Base-by-base conservation (phyloP, 1,140 invertebrate genomes). In the Octopus sinensis region DNA sequence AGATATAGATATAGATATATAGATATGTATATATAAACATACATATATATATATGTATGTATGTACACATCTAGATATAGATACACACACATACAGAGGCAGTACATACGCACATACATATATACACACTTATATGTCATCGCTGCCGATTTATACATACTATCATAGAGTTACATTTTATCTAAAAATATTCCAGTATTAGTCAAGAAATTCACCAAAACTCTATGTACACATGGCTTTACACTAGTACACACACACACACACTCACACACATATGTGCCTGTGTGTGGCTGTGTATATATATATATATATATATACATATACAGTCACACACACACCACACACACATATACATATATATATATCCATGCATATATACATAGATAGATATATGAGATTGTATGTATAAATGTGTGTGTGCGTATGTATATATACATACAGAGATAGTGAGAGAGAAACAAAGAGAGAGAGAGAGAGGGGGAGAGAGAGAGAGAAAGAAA, bases 401-500 rank as follows among this genome's bases (percentile, higher is more conserved):
- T 62, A 62, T 62, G 56, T 62, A 62, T 9, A 10, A 1, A 1
- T 62, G 56, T 62, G 56, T 62, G 56, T 62, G 56, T 62, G 56
- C 17, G 56, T 62, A 43, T 43, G 30, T 43, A 43, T 43, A 43
- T 43, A 43, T 43, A 43, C 30, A 43, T 43, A 43, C 30, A 43
- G 30, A 43, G 2, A 43, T 43, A 43, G 56, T 62, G 56, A n/a
- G n/a, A 77, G 52, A 77, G 56, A 80, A 17, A 68, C n/a, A 71
- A 23, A 80, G 10, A 80, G 56, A 75, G 54, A 80, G 56, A 80
- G 54, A 80, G 56, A 80, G 56, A 80, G 56, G 51, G 54, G 75
- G 56, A 80, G 5, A 73, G 51, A 53, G 0, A 4, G n/a, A 53
- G 51, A 53, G 23, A 80, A 3, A 82, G 52, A 82, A 4, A 82